Evolutionary conservation across 2,113 vertebrate genomes (phyloP), one percentile per base, ranked within the genome.

Genomic region (Spea multiplicata): DNA sequence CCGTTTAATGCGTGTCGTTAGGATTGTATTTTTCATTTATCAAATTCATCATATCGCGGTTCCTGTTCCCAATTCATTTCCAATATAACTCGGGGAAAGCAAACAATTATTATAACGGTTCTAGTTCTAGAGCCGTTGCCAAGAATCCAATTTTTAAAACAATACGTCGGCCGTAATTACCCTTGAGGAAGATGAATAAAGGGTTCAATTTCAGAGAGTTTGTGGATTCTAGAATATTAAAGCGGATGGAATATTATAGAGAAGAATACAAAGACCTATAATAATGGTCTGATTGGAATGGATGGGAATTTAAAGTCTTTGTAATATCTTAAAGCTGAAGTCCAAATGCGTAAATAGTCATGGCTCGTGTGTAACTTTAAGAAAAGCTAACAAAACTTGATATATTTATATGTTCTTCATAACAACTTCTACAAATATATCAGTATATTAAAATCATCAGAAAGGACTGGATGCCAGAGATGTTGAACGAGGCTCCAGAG

Each of bases 151-250:
- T 46, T 79, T 30, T 55, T 73, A 79, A 73, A 79, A 79, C 70
- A 73, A 79, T 66, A 73, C 62, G 77, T 79, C 77, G 5, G 44
- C 59, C 66, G 70, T 66, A 47, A 79, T 79, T 79, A 73, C n/a
- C 3, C 49, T 71, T 79, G 77, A 79, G 77, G 59, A 79, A 79
- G 77, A 79, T 73, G 77, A 79, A 73, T 79, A 66, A 73, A 79
- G 77, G 77, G 70, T 59, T 79, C 77, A 44, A 50, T 73, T 79
- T 73, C 70, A 73, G 77, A 45, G 69, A 53, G 76, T 78, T 73
- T 79, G 69, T 79, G 72, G 49, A 66, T 73, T 48, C 62, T 79
- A 79, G 77, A 44, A 66, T 79, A 73, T 66, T 73, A 73, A 66
- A 73, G 14, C 4, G 46, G 49, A 65, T 66, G 50, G 49, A 66